These are phyloP conservation scores for Acronicta psi DNA, from an alignment of 2,888 invertebrate genomes.

Conservation along the genomic window DNA sequence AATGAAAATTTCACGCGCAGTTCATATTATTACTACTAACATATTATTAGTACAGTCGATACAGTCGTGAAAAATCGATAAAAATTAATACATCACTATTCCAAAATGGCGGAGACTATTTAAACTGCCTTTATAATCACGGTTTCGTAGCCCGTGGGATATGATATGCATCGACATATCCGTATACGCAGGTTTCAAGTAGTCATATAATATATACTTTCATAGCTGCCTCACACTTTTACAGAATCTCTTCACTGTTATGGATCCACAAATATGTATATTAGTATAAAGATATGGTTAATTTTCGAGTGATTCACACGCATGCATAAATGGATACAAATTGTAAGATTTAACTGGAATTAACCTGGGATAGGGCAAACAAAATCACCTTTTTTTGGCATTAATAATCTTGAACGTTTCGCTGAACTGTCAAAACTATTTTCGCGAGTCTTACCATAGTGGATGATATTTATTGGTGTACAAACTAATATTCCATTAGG, in stretches of 20 bases:
- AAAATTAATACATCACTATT: constrained; percentile 25
- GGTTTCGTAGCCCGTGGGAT: constrained; percentile 1
- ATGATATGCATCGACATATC: constrained; percentile 35
- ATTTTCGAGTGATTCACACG: too few species aligned
- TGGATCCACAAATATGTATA: too few species aligned
- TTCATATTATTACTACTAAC: neutral
- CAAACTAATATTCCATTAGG: neutral
- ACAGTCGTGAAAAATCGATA: constrained; percentile 4
- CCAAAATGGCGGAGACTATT: constrained; percentile 9
- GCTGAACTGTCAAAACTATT: neutral
- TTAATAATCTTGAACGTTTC: too few species aligned
- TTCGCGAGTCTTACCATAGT: neutral
- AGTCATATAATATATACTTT: constrained; percentile 7
- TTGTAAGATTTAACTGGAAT: too few species aligned
- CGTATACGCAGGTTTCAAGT: constrained; percentile 11
- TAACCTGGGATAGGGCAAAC: too few species aligned
- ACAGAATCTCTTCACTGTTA: too few species aligned
- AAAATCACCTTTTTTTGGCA: too few species aligned
- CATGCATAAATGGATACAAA: too few species aligned
- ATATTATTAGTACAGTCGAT: constrained; percentile 4
- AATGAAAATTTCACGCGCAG: neutral
- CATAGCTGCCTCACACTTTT: neutral
- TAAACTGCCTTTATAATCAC: constrained; percentile 10
- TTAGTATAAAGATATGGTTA: too few species aligned
- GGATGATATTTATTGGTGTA: neutral